Conservation (phyloP, 2,113 vertebrate species). For the Oncorhynchus nerka region DNA sequence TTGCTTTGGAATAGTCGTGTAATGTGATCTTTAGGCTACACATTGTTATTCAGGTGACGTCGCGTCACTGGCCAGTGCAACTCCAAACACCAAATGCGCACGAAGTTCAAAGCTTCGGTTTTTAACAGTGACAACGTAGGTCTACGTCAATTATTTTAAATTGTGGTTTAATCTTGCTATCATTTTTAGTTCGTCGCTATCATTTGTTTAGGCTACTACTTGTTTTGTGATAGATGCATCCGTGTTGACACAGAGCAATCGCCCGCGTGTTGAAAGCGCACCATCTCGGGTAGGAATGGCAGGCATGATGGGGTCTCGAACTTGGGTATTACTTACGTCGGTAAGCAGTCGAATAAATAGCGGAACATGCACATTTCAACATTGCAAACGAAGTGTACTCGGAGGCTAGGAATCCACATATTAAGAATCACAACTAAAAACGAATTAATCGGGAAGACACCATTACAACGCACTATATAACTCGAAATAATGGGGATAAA, state of each 20-base stretch:
- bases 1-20: conserved; percentile 23
- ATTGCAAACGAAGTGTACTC: too few relatives aligned
- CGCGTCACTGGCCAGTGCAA: conserved; percentile 50
- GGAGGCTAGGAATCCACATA: background rate
- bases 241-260: conserved; percentile 56
- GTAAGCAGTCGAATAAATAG: background rate
- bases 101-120: conserved; percentile 44
- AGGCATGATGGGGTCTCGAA: conserved; percentile 64
- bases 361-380: background rate
- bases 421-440: background rate
- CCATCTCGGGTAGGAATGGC: conserved; percentile 57
- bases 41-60: conserved; percentile 58
- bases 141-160: background rate
- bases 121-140: background rate
- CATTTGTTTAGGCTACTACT: background rate
- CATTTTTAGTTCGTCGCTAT: background rate
- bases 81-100: conserved; percentile 41
- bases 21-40: conserved; percentile 58
- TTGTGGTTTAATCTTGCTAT: background rate
- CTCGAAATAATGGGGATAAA: too few relatives aligned
- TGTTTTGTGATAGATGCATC: conserved; percentile 15
- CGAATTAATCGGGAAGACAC: too few relatives aligned
- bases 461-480: too few relatives aligned
- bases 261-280: conserved; percentile 49
- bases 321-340: conserved; percentile 27